A percentile compares a stretch with the other conserved stretches of the same genome.
Evolutionary conservation across 2,888 invertebrate species (phyloP).

Genomic region (Oxystoma pomonae): DNA sequence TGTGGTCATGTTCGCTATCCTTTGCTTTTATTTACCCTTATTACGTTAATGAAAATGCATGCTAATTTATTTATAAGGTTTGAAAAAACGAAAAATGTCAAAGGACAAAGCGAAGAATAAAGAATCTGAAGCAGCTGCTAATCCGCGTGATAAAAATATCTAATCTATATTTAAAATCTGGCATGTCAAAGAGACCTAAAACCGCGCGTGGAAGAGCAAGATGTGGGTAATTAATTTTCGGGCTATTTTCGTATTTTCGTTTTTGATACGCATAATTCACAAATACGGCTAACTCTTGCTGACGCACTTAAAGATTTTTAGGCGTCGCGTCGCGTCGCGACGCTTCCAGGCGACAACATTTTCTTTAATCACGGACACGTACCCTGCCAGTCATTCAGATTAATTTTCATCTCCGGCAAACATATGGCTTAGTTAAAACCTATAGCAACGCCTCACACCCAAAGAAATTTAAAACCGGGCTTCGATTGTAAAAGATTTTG

Average conservation of each 20-base stretch:
- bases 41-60: no score
- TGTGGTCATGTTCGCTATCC: no score
- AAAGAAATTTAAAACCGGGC: no score
- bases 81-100: not conserved
- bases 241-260: slow-evolving; percentile 36
- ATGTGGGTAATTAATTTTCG: slow-evolving; percentile 38
- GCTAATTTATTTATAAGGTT: no score
- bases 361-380: no score
- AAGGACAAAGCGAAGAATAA: not conserved
- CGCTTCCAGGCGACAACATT: not conserved
- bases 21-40: no score
- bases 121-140: not conserved
- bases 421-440: no score
- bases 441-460: no score
- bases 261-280: slow-evolving; percentile 34
- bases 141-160: not conserved
- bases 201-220: slow-evolving; percentile 34
- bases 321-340: not conserved
- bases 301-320: not conserved
- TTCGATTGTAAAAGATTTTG: no score
- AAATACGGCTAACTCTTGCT: slow-evolving; percentile 33
- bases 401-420: no score
- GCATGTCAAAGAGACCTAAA: slow-evolving; percentile 39
- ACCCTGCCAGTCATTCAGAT: no score
- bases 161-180: slow-evolving; percentile 39